phyloP scores from a whole-genome alignment of 2,797 vertebrate genomes.

The Phataginus tricuspis region DNA sequence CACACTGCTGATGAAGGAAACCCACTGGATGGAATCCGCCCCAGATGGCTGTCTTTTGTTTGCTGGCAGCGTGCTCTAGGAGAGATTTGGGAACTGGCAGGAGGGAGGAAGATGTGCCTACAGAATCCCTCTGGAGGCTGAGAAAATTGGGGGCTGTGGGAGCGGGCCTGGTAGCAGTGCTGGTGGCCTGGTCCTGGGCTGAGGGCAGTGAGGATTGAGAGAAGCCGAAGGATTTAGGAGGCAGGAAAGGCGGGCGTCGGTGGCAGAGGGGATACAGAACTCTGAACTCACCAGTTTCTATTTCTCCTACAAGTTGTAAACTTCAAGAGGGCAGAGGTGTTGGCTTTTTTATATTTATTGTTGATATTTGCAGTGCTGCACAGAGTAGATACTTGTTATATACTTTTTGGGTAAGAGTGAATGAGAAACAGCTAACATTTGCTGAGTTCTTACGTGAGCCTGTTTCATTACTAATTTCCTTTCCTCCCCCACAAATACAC shows the following conservation, averaged over 20 bases:
- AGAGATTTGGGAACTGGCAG: neutral
- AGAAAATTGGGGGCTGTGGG: neutral
- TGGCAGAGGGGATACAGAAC: too few species aligned
- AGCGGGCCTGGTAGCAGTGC: neutral
- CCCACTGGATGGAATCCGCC: too few species aligned
- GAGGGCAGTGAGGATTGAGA: neutral
- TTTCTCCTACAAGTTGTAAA: neutral
- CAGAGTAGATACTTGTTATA: neutral
- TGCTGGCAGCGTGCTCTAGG: neutral
- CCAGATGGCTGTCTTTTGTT: neutral
- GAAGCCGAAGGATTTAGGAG: neutral
- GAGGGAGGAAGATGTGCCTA: neutral
- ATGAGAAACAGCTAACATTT: neutral
- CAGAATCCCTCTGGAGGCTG: neutral
- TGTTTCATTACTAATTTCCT: neutral
- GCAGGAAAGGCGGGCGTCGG: neutral
- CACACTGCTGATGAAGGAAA: neutral
- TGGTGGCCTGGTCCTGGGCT: neutral
- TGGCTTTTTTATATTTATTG: neutral
- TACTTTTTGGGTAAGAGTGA: neutral
- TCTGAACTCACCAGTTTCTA: neutral
- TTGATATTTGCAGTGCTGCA: neutral
- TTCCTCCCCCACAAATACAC: neutral
- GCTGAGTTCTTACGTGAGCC: neutral
- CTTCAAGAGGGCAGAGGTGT: neutral